Conservation (phyloP, 2,113 vertebrate genomes). For the Platysternon megacephalum region DNA sequence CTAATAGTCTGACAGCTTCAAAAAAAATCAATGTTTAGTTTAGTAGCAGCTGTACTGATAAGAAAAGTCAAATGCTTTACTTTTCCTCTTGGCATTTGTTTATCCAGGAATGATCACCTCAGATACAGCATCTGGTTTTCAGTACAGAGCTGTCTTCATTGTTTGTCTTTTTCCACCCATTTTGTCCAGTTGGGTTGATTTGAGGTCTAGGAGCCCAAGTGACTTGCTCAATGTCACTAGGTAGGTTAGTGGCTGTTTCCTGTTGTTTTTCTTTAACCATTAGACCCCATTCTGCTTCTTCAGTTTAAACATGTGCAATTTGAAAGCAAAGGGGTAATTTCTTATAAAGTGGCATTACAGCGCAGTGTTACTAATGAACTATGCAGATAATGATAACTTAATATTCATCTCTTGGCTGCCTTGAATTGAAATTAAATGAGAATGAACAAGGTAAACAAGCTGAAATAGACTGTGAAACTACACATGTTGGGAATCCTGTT, state of each 20-base stretch:
- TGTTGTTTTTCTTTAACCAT: neutral
- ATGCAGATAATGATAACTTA: constrained; percentile 73
- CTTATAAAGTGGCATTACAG: neutral
- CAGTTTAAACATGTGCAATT: neutral
- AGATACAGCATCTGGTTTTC: neutral
- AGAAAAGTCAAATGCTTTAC: neutral
- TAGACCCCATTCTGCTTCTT: neutral
- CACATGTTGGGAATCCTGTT: constrained; percentile 57
- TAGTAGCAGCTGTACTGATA: constrained; percentile 10
- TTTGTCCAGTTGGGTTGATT: neutral
- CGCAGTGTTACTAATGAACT: neutral
- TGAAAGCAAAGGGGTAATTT: neutral
- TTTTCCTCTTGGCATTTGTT: neutral
- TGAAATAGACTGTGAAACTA: constrained; percentile 82
- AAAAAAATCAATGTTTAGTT: neutral
- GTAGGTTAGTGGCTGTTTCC: neutral
- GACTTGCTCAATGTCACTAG: neutral
- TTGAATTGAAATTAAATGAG: constrained; percentile 81
- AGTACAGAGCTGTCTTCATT: neutral
- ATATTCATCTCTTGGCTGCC: constrained; percentile 82
- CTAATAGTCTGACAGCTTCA: constrained; percentile 54
- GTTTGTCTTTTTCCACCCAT: neutral
- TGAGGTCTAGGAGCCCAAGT: neutral
- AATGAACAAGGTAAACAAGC: constrained; percentile 72
- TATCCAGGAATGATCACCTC: neutral